Conservation (phyloP, 2,797 vertebrate species). For the Sphenodon punctatus region DNA sequence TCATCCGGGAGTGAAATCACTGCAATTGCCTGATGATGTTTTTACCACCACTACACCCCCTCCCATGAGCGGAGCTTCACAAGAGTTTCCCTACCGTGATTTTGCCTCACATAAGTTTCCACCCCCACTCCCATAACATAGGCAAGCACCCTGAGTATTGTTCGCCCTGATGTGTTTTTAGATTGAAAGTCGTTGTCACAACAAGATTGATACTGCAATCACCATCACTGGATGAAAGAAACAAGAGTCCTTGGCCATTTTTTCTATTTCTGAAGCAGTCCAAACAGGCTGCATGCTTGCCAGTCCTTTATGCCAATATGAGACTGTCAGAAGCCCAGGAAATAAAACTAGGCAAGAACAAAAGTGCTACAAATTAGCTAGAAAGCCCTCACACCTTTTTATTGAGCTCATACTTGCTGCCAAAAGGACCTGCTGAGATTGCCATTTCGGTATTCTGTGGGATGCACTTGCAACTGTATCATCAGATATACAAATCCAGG, state of each 20-base stretch:
- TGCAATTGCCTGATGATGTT: too few relatives aligned
- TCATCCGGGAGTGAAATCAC: too few relatives aligned
- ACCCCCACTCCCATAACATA: too few relatives aligned
- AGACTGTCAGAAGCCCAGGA: conserved; percentile 8
- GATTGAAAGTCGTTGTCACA: not conserved
- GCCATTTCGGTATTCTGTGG: not conserved
- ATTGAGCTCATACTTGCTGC: not conserved
- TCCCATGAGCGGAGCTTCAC: too few relatives aligned
- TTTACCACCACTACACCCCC: too few relatives aligned
- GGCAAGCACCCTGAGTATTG: too few relatives aligned
- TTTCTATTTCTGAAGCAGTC: not conserved
- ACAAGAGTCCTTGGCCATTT: not conserved
- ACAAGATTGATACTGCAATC: not conserved
- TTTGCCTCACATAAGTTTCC: too few relatives aligned
- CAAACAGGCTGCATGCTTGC: not conserved
- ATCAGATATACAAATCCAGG: not conserved
- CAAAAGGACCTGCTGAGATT: conserved; percentile 7
- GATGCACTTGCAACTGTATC: not conserved
- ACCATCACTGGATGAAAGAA: not conserved
- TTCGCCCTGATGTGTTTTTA: not conserved
- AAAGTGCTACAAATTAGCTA: not conserved
- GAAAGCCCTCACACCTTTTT: not conserved
- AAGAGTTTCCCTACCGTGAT: too few relatives aligned
- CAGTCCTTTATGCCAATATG: not conserved
- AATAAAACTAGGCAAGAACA: not conserved